phyloP scores from a whole-genome alignment of 1,140 invertebrate species.

The Euborellia annulipes region DNA sequence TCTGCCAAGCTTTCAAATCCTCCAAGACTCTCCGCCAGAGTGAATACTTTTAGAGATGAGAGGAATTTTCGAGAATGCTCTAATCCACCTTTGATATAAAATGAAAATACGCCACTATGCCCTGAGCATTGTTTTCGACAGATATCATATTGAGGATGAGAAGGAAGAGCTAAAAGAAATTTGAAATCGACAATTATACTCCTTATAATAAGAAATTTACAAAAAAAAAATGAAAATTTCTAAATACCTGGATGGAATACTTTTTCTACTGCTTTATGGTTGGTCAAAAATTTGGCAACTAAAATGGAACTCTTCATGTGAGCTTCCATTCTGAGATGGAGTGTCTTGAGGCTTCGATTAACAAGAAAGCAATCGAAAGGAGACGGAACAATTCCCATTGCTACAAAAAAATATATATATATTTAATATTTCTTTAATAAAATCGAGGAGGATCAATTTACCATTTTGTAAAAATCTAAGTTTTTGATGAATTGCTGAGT shows the following conservation, averaged over 20 bases:
- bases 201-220: neutral
- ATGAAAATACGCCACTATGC: conserved; percentile 83
- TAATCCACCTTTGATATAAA: conserved; percentile 71
- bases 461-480: conserved; percentile 82
- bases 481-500: conserved; percentile 50
- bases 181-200: conserved; percentile 22
- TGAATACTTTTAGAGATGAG: conserved; percentile 61
- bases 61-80: conserved; percentile 64
- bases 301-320: conserved; percentile 62
- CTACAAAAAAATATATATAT: conserved; percentile 22
- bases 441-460: too few species aligned
- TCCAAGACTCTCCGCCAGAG: conserved; percentile 88
- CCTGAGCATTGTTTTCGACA: conserved; percentile 71
- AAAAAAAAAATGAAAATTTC: conserved; percentile 3
- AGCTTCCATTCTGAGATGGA: conserved; percentile 81
- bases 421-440: too few species aligned
- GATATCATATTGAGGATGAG: conserved; percentile 81
- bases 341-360: conserved; percentile 85
- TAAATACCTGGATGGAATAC: conserved; percentile 66
- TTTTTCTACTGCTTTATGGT: conserved; percentile 56
- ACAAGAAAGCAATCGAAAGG: conserved; percentile 93
- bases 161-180: conserved; percentile 43
- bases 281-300: conserved; percentile 66
- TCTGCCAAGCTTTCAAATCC: conserved; percentile 87
- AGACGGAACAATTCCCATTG: conserved; percentile 81